Conservation (phyloP, 2,888 invertebrate species). For the Erebia aethiops region DNA sequence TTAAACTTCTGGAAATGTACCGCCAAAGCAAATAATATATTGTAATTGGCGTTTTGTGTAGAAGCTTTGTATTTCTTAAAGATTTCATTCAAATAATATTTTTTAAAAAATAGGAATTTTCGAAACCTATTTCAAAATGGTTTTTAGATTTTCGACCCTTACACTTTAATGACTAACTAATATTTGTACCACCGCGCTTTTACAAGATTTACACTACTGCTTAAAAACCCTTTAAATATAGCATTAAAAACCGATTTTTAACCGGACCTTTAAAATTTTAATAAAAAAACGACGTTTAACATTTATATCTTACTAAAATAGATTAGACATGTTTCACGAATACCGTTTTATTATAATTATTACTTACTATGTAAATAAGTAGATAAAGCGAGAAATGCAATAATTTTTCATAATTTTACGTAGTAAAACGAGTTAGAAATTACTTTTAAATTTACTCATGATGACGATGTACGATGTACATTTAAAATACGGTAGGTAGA, state of each 20-base stretch:
- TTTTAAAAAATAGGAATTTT: conserved; percentile 32
- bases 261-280: conserved; percentile 51
- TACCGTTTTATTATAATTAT: conserved; percentile 36
- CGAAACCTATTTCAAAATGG: conserved; percentile 38
- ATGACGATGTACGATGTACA: conserved; percentile 75
- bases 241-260: conserved; percentile 47
- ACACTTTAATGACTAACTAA: conserved; percentile 53
- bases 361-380: conserved; percentile 42
- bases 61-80: conserved; percentile 28
- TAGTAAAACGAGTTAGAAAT: conserved; percentile 52
- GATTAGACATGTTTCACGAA: conserved; percentile 37
- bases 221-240: conserved; percentile 50
- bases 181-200: conserved; percentile 67
- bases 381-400: conserved; percentile 66
- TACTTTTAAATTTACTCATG: conserved; percentile 59
- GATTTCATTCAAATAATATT: conserved; percentile 17
- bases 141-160: conserved; percentile 60
- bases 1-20: neutral
- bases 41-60: conserved; percentile 40
- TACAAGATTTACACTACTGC: conserved; percentile 59
- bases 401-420: conserved; percentile 76
- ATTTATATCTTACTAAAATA: conserved; percentile 38
- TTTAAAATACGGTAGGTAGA: conserved; percentile 76
- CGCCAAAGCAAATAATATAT: conserved; percentile 43
- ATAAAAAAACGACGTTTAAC: conserved; percentile 48